A percentile compares a stretch with the other conserved stretches of the same genome.
These are phyloP conservation scores for Orthosia gothica DNA, from an alignment of 2,888 invertebrate species.

Conservation along the genomic window DNA sequence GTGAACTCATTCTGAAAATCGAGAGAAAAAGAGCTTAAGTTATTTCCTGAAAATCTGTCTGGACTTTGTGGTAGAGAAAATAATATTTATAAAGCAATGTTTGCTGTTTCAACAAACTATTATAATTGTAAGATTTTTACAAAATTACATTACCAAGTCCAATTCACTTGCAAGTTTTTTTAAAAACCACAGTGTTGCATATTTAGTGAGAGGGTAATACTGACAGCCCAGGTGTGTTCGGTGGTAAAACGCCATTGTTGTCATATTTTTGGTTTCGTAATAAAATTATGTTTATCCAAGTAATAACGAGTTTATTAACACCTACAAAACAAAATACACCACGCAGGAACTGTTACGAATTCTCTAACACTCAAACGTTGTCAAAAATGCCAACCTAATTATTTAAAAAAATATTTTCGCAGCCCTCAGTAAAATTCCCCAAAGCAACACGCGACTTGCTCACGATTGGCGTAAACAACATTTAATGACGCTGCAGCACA, in stretches of 20 bases:
- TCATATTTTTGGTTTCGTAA: too few relatives aligned
- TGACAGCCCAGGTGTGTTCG: too few relatives aligned
- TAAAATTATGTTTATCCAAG: too few relatives aligned
- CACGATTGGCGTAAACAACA: conserved; percentile 22
- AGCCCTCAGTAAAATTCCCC: not conserved
- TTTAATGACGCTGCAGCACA: conserved; percentile 26
- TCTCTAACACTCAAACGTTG: not conserved
- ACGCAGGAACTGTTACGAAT: not conserved
- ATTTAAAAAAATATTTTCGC: not conserved
- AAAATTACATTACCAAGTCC: too few relatives aligned
- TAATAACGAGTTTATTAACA: too few relatives aligned
- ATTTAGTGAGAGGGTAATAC: too few relatives aligned
- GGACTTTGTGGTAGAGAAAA: not conserved
- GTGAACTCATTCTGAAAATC: not conserved
- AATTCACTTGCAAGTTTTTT: not conserved
- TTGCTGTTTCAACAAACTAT: not conserved
- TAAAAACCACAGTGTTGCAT: not conserved
- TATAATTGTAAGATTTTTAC: not conserved
- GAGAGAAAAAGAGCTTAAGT: not conserved
- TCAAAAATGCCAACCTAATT: not conserved
- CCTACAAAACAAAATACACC: too few relatives aligned
- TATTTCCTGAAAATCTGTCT: not conserved
- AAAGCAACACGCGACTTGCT: conserved; percentile 1
- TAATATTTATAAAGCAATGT: not conserved
- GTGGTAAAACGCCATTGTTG: too few relatives aligned